A percentile compares a stretch with the other conserved stretches of the same genome.
Conservation (phyloP, 2,888 invertebrate species). For the Dynastes tityus region DNA sequence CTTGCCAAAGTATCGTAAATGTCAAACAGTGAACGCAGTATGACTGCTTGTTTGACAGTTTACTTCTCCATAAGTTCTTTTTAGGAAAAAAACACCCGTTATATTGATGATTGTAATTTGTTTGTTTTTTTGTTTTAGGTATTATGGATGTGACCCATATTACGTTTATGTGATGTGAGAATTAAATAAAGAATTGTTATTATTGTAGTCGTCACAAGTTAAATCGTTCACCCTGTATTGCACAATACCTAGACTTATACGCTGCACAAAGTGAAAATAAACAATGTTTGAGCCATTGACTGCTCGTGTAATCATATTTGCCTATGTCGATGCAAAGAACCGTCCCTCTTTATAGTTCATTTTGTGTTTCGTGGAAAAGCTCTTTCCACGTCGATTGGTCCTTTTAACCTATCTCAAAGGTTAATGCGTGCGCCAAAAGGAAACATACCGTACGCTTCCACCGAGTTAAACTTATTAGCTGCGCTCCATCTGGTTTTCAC, state of each 20-base stretch:
- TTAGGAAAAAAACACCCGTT: no score
- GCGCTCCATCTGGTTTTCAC: constrained; percentile 65
- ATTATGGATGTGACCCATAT: no score
- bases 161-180: no score
- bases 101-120: no score
- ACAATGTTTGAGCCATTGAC: constrained; percentile 67
- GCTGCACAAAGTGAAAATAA: constrained; percentile 60
- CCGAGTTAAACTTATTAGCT: constrained; percentile 65
- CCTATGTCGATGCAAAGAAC: constrained; percentile 63
- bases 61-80: no score
- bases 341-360: constrained; percentile 66
- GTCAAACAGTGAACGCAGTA: no score
- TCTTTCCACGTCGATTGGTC: constrained; percentile 67
- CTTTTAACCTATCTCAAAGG: constrained; percentile 67
- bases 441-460: constrained; percentile 68
- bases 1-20: no score
- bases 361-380: constrained; percentile 64
- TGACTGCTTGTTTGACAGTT: no score
- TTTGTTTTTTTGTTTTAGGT: no score
- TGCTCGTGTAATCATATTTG: constrained; percentile 67
- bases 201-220: background rate
- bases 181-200: no score
- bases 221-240: no score
- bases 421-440: constrained; percentile 69
- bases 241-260: background rate